Conservation (phyloP, 2,797 vertebrate genomes). For the Enteromius mattozi region DNA sequence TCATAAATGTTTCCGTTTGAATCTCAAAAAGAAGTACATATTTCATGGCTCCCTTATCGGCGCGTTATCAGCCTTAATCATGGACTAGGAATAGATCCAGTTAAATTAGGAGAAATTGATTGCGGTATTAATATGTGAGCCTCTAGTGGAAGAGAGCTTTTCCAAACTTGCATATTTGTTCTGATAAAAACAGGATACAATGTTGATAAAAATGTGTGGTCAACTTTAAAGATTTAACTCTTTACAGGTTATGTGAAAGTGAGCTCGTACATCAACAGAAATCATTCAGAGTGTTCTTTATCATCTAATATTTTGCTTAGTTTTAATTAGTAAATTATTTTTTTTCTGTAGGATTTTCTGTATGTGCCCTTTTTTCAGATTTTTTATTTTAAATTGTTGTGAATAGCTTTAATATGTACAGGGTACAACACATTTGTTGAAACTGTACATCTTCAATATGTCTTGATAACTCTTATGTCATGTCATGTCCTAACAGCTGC, state of each 20-base stretch:
- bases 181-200: slow-evolving; percentile 30
- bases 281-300: slow-evolving; percentile 11
- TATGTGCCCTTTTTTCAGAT: neutral
- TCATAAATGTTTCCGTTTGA: neutral
- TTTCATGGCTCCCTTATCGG: slow-evolving; percentile 10
- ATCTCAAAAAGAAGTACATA: neutral
- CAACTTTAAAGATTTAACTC: slow-evolving; percentile 30
- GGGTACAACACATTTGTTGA: neutral
- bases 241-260: slow-evolving; percentile 31
- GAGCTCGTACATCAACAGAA: slow-evolving; percentile 49
- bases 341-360: neutral
- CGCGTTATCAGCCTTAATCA: slow-evolving; percentile 14
- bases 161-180: slow-evolving; percentile 18
- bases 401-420: neutral
- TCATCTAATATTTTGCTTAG: neutral
- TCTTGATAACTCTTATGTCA: neutral
- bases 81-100: slow-evolving; percentile 29
- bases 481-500: slow-evolving; percentile 73
- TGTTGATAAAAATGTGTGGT: slow-evolving; percentile 24
- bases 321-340: neutral
- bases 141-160: neutral
- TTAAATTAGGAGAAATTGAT: slow-evolving; percentile 14
- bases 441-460: neutral
- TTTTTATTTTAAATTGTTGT: too few species aligned
- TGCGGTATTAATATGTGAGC: neutral